A percentile compares a stretch with the other conserved stretches of the same genome.
phyloP scores from a whole-genome alignment of 2,888 invertebrate species.

The Apamea sordens region DNA sequence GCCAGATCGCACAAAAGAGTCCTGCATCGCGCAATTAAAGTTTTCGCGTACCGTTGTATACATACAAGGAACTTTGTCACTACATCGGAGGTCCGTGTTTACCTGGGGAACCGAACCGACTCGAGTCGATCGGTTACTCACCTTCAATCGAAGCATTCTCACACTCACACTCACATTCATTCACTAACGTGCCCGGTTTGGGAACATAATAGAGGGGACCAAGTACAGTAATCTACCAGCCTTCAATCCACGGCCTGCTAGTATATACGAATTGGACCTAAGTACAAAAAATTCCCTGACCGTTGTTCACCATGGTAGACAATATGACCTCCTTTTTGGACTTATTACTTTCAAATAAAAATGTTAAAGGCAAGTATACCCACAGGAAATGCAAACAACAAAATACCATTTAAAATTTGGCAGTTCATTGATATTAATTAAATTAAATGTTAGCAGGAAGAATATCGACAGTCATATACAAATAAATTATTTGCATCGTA shows the following conservation, averaged over 20 bases:
- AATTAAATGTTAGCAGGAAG: neutral
- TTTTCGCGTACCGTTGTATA: conserved; percentile 21
- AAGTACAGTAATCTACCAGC: neutral
- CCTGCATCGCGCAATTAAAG: conserved; percentile 44
- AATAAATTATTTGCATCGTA: neutral
- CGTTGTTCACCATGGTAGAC: conserved; percentile 39
- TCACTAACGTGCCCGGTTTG: conserved; percentile 9
- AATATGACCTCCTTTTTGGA: conserved; percentile 25
- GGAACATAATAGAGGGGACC: conserved; percentile 20
- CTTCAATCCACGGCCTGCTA: neutral
- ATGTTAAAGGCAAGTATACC: neutral
- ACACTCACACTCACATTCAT: too few species aligned
- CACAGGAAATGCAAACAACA: neutral
- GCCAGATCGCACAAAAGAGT: conserved; percentile 22
- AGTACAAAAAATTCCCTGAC: conserved; percentile 39
- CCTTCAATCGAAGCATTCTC: neutral
- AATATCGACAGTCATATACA: neutral
- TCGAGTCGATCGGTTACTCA: conserved; percentile 29
- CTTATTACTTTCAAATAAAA: neutral
- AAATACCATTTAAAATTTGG: neutral
- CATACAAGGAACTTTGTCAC: neutral
- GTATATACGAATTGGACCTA: neutral
- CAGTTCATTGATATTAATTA: neutral
- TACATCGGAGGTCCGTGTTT: conserved; percentile 48
- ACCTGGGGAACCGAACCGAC: conserved; percentile 41